phyloP scores from a whole-genome alignment of 2,888 invertebrate genomes.

The Drosophila borealis region DNA sequence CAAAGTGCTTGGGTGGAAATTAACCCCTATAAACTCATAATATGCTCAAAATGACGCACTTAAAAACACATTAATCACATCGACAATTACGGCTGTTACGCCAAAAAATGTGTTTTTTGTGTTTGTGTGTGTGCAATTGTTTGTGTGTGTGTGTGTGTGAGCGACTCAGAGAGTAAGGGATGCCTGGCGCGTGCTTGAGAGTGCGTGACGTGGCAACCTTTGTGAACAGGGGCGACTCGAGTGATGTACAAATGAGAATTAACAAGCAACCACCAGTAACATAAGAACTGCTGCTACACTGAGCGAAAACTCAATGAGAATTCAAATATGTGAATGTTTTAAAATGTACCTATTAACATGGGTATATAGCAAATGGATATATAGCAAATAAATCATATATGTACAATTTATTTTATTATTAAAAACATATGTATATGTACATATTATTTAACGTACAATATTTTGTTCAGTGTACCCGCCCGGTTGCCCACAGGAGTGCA shows the following conservation, averaged over 20 bases:
- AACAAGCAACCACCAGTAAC: slow-evolving; percentile 50
- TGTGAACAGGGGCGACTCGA: slow-evolving; percentile 40
- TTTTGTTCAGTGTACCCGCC: slow-evolving; percentile 45
- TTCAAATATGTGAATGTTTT: too few species aligned
- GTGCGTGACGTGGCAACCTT: slow-evolving; percentile 66
- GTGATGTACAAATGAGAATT: slow-evolving; percentile 54
- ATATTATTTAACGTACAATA: too few species aligned
- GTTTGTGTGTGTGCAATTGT: slow-evolving; percentile 1
- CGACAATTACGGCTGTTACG: slow-evolving; percentile 73
- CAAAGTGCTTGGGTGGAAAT: slow-evolving; percentile 73
- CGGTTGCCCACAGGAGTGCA: slow-evolving; percentile 50
- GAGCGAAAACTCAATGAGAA: slow-evolving; percentile 11
- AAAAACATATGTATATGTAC: neutral
- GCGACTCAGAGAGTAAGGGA: slow-evolving; percentile 25
- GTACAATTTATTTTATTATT: neutral
- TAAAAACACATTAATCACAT: slow-evolving; percentile 81
- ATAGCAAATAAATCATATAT: neutral
- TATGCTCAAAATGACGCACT: slow-evolving; percentile 81
- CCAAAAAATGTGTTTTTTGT: slow-evolving; percentile 43
- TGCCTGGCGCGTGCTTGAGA: slow-evolving; percentile 65
- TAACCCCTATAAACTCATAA: slow-evolving; percentile 80
- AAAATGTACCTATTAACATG: too few species aligned
- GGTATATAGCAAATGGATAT: neutral
- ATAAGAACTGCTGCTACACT: slow-evolving; percentile 37
- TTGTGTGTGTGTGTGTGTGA: neutral